Evolutionary conservation across 2,888 invertebrate genomes (phyloP), one percentile per base, ranked within the genome.

Genomic region (Aelia acuminata): DNA sequence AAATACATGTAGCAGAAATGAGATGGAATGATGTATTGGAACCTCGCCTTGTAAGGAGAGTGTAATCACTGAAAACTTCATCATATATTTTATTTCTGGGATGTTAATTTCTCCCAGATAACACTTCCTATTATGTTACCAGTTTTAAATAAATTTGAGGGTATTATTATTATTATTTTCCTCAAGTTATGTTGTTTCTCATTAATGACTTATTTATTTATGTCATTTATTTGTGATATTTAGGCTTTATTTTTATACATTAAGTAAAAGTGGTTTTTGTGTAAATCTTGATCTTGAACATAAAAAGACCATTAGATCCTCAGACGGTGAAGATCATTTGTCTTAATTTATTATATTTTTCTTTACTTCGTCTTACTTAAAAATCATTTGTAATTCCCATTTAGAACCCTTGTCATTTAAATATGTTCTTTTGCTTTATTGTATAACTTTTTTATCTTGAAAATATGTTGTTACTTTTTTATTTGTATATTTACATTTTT

Each of bases 1-100:
- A 84, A 48, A 47, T 48, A 11, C 31, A 35, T 85, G 11, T 50
- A 26, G 85, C 49, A 1, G 35, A 85, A 53, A 85, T 85, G n/a
- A 22, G 11, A 22, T 85, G 85, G 85, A 49, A 26, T 35, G 85
- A 85, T 47, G 31, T 85, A 11, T 22, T 85, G 18, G 85, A 85
- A 85, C 85, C 85, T 22, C 31, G 50, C 31, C 20, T 49, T 18
- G 39, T 18, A 49, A 85, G 20, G 11, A 70, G 63, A 70, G 31
- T 70, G 20, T 35, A 35, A 70, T 70, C 7, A 18, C 35, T 35
- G 31, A 70, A 35, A 70, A 70, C 35, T 7, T 35, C 0, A 35
- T 70, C 18, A 31, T 18, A 18, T 70, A 70, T 70, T 70, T 70
- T 70, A 35, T 35, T 35, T 70, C 18, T 57, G 26, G 26, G n/a